Base-by-base conservation (phyloP, 2,888 invertebrate genomes). In the Sinopyrophorus schimmeli region DNA sequence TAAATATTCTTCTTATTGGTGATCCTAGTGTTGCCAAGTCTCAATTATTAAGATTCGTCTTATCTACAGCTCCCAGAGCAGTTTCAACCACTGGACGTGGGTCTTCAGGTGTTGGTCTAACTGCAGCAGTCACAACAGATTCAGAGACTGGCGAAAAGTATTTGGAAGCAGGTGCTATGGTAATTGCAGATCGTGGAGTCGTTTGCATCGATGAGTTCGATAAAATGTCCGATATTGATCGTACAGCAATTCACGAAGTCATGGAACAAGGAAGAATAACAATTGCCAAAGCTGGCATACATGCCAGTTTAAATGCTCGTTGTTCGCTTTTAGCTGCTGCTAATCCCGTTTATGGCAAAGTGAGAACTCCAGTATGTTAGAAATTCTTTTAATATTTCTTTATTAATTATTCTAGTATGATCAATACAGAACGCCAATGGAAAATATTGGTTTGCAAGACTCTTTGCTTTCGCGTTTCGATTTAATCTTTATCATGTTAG, bases 21-120 rank as follows among this genome's bases (percentile, higher is more conserved):
- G 99, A 99, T 77, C 99, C 99, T 0, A 97, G 96, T 39, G 98
- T 99, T 23, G 99, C 99, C 1, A 99, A 99, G 76, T 99, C 98
- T 0, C 99, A 99, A 72, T 76, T 94, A 39, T 73, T 94, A 3
- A 83, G 98, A 6, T 99, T 98, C 70, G 98, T 99, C 1, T 75
- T 98, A 50, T 82, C 87, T 69, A 94, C 94, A 0, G 98, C 99
- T 0, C 97, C 98, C 0, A 78, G 98, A 12, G 98, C 98, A 7
- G 90, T 99, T 67, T 83, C 97, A 11, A 98, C 99, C 3, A 99
- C 98, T 0, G 99, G 99, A 5, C 81, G 99, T 50, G 98, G 99
- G 7, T 96, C 97, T 1, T 95, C 96, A 0, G 99, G 99, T 41
- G 99, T 99, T 2, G 99, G 99, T 76, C 78, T 99, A 47, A 99